Conservation (phyloP, 2,888 invertebrate genomes). For the Erannis defoliaria region DNA sequence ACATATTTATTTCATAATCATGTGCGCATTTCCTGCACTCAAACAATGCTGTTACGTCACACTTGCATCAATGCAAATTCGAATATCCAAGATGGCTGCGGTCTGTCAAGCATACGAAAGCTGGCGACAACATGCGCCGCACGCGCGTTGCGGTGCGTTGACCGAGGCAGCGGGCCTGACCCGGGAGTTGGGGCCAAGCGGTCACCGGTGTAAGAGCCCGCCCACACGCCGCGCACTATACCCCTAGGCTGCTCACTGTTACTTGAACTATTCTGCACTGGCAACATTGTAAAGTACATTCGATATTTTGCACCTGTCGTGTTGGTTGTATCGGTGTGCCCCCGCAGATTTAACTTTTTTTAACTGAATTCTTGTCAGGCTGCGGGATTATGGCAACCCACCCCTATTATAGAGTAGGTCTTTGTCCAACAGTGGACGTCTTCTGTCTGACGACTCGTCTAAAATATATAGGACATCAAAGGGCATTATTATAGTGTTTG, state of each 20-base stretch:
- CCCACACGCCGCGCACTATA: slow-evolving; percentile 57
- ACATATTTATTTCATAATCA: too few relatives aligned
- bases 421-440: too few relatives aligned
- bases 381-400: too few relatives aligned
- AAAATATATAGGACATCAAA: too few relatives aligned
- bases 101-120: slow-evolving; percentile 59
- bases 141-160: slow-evolving; percentile 69
- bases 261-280: background rate
- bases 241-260: slow-evolving; percentile 48
- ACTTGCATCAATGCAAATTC: slow-evolving; percentile 16
- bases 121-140: slow-evolving; percentile 65
- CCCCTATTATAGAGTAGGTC: too few relatives aligned
- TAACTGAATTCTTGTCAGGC: too few relatives aligned
- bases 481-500: too few relatives aligned
- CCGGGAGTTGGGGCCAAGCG: slow-evolving; percentile 79
- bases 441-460: too few relatives aligned
- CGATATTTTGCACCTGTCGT: too few relatives aligned
- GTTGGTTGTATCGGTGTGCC: too few relatives aligned
- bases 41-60: slow-evolving; percentile 4
- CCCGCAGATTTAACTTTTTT: too few relatives aligned
- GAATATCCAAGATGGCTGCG: slow-evolving; percentile 56
- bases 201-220: slow-evolving; percentile 71
- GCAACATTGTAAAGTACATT: background rate
- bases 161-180: slow-evolving; percentile 62
- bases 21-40: slow-evolving; percentile 3